These are phyloP conservation scores for Acrocephalus kingi DNA, from an alignment of 2,113 vertebrate genomes.

Conservation along the genomic window DNA sequence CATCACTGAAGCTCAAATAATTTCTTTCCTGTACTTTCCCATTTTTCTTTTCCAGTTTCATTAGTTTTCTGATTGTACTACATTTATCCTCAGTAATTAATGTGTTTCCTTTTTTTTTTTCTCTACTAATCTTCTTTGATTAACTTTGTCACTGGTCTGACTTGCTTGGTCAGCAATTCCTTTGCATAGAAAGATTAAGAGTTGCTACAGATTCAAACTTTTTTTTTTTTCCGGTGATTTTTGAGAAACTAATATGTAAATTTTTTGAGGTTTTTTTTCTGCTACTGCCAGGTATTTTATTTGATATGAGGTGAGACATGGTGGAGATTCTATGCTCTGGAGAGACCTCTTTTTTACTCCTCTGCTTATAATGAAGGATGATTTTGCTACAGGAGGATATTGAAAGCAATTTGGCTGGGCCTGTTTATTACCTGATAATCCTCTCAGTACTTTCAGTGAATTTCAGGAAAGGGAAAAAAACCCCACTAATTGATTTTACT, in stretches of 20 bases:
- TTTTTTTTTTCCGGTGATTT: neutral
- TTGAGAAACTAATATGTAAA: neutral
- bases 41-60: neutral
- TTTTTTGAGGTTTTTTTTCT: neutral
- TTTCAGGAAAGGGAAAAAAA: neutral
- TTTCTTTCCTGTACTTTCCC: neutral
- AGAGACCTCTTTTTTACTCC: neutral
- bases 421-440: neutral
- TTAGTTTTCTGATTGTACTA: neutral
- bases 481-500: neutral
- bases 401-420: neutral
- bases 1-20: neutral
- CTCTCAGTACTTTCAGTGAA: neutral
- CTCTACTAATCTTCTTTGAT: neutral
- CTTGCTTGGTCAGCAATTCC: neutral
- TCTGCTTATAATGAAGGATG: neutral
- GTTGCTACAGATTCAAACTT: neutral
- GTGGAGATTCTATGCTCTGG: neutral
- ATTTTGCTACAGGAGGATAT: neutral
- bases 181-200: neutral
- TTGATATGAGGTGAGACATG: neutral
- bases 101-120: neutral
- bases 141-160: neutral
- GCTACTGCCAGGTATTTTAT: neutral
- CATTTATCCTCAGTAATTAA: neutral